A percentile compares a stretch with the other conserved stretches of the same genome.
Conservation (phyloP, 2,888 invertebrate species). For the Lymantria dispar region DNA sequence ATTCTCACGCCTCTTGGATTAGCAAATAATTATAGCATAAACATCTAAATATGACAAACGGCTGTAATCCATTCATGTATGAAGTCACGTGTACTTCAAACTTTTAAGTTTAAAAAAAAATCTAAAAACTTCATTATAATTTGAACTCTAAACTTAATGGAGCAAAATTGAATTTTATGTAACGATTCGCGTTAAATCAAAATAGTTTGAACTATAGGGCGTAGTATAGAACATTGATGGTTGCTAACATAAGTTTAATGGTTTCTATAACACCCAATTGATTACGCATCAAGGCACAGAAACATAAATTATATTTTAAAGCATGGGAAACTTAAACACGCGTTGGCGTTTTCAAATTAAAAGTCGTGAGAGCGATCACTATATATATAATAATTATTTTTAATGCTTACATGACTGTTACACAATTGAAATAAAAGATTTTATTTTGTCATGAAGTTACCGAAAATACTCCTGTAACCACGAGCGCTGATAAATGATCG, state of each 20-base stretch:
- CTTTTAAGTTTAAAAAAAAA: slow-evolving; percentile 39
- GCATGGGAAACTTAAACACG: slow-evolving; percentile 54
- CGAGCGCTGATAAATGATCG: too few relatives aligned
- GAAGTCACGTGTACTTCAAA: slow-evolving; percentile 58
- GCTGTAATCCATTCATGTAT: slow-evolving; percentile 70
- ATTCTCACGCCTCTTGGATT: slow-evolving; percentile 67
- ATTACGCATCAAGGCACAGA: slow-evolving; percentile 65
- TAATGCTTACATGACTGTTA: neutral
- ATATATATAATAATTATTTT: neutral
- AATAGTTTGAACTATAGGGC: slow-evolving; percentile 70
- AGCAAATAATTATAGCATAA: slow-evolving; percentile 64
- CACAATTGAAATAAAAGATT: too few relatives aligned
- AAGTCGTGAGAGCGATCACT: slow-evolving; percentile 12
- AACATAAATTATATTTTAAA: slow-evolving; percentile 52
- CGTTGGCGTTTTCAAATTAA: slow-evolving; percentile 49
- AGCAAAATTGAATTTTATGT: slow-evolving; percentile 21
- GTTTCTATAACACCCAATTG: slow-evolving; percentile 78
- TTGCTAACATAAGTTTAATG: slow-evolving; percentile 69
- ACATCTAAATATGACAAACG: slow-evolving; percentile 75
- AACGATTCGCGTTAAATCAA: slow-evolving; percentile 43
- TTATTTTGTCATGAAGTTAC: neutral
- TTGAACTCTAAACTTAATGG: neutral
- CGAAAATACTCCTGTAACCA: neutral
- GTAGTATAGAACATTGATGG: slow-evolving; percentile 56
- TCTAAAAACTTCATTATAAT: slow-evolving; percentile 7